These are phyloP conservation scores for Pseudococcus longispinus DNA, from an alignment of 2,888 invertebrate species.

Conservation along the genomic window DNA sequence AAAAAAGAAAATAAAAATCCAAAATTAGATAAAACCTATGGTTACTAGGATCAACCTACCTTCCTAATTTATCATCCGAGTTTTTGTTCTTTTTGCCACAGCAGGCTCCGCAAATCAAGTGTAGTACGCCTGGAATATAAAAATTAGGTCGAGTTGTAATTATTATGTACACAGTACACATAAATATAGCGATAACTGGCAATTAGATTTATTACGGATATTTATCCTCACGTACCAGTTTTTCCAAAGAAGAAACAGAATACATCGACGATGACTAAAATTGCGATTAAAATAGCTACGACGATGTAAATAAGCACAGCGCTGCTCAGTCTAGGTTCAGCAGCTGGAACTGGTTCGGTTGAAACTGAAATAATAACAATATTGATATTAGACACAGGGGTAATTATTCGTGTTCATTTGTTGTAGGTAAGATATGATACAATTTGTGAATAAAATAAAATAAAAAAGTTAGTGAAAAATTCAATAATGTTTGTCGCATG, in stretches of 20 bases:
- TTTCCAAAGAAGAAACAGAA: slow-evolving; percentile 76
- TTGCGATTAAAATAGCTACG: slow-evolving; percentile 77
- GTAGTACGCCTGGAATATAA: slow-evolving; percentile 63
- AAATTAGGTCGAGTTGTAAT: background rate
- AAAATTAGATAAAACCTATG: background rate
- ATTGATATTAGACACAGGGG: background rate
- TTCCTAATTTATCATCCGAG: slow-evolving; percentile 84
- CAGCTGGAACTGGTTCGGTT: slow-evolving; percentile 46
- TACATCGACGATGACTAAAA: slow-evolving; percentile 78
- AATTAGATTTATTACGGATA: no score
- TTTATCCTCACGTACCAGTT: slow-evolving; percentile 63
- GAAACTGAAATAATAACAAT: slow-evolving; percentile 30
- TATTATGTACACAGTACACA: background rate
- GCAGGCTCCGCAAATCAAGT: slow-evolving; percentile 61
- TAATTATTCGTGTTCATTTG: background rate
- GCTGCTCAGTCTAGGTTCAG: slow-evolving; percentile 67
- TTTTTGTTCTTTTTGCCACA: slow-evolving; percentile 68
- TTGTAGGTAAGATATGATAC: background rate
- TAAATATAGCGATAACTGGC: no score
- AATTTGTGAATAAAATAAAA: background rate
- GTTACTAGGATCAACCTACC: slow-evolving; percentile 67
- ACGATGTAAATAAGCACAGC: slow-evolving; percentile 85
- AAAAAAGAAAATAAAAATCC: slow-evolving; percentile 57
- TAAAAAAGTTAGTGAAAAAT: slow-evolving; percentile 29
- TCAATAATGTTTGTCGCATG: background rate